A percentile compares a stretch with the other conserved stretches of the same genome.
Conservation (phyloP, 2,888 invertebrate genomes). For the Acleris holmiana region DNA sequence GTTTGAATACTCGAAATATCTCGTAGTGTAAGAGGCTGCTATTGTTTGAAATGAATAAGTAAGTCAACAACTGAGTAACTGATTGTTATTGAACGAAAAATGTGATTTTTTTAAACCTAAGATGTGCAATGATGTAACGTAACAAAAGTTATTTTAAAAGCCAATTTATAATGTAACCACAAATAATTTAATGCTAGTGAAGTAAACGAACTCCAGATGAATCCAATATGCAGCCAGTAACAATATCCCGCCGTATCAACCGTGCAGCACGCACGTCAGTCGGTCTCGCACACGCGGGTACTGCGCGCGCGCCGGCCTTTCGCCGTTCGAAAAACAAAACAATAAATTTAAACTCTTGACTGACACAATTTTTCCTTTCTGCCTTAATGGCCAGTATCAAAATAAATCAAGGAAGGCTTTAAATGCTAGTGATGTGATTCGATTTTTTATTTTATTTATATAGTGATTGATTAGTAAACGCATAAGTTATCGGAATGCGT, state of each 20-base stretch:
- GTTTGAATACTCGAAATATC: too few relatives aligned
- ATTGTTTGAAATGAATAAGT: too few relatives aligned
- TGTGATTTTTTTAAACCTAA: background rate
- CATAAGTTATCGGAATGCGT: conserved; percentile 58
- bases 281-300: conserved; percentile 53
- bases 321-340: conserved; percentile 22
- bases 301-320: conserved; percentile 37
- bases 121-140: conserved; percentile 10
- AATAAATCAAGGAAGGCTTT: conserved; percentile 24
- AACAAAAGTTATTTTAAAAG: conserved; percentile 19
- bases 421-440: conserved; percentile 41
- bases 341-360: conserved; percentile 15
- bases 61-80: too few relatives aligned
- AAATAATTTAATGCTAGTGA: conserved; percentile 27
- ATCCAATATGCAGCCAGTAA: conserved; percentile 29
- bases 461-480: conserved; percentile 26
- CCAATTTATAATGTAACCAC: conserved; percentile 17
- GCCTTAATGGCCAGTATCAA: conserved; percentile 26
- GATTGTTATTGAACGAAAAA: too few relatives aligned
- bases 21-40: too few relatives aligned
- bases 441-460: conserved; percentile 20
- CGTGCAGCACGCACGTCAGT: conserved; percentile 52
- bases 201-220: conserved; percentile 35
- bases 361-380: background rate
- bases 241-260: conserved; percentile 38